Conservation (phyloP, 2,113 vertebrate species). For the Amazona guildingii region DNA sequence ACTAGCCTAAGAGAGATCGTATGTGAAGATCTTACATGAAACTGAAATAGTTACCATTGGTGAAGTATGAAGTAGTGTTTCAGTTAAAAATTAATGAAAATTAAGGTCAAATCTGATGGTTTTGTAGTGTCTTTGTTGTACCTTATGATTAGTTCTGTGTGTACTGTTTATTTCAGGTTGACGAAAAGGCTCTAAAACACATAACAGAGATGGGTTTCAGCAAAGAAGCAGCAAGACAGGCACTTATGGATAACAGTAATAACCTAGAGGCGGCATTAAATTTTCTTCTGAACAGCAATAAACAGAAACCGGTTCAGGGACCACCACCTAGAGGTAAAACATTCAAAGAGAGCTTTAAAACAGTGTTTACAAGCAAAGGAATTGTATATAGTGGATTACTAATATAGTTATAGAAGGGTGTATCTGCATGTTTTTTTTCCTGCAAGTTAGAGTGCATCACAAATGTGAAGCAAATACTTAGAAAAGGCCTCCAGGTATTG, state of each 20-base stretch:
- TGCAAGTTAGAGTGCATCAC: background rate
- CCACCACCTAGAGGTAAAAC: slow-evolving; percentile 82
- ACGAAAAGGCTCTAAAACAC: slow-evolving; percentile 92
- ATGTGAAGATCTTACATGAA: background rate
- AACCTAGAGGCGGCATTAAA: slow-evolving; percentile 94
- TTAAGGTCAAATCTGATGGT: background rate
- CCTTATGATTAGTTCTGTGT: background rate
- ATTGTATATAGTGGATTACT: background rate
- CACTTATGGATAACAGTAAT: slow-evolving; percentile 95
- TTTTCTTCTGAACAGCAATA: slow-evolving; percentile 85
- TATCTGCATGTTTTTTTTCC: background rate
- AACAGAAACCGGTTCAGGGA: slow-evolving; percentile 76
- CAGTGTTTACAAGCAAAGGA: background rate
- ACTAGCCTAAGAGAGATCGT: background rate
- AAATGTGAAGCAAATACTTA: background rate
- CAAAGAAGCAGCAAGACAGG: slow-evolving; percentile 91
- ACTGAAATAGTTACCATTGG: background rate
- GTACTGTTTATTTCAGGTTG: slow-evolving; percentile 81
- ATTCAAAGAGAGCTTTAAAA: background rate
- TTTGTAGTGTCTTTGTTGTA: background rate
- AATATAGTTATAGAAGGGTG: background rate
- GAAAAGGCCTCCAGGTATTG: background rate
- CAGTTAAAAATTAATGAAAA: background rate
- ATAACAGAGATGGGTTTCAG: slow-evolving; percentile 99
- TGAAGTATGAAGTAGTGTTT: background rate